Conservation (phyloP, 2,113 vertebrate genomes). For the Mohoua ochrocephala region DNA sequence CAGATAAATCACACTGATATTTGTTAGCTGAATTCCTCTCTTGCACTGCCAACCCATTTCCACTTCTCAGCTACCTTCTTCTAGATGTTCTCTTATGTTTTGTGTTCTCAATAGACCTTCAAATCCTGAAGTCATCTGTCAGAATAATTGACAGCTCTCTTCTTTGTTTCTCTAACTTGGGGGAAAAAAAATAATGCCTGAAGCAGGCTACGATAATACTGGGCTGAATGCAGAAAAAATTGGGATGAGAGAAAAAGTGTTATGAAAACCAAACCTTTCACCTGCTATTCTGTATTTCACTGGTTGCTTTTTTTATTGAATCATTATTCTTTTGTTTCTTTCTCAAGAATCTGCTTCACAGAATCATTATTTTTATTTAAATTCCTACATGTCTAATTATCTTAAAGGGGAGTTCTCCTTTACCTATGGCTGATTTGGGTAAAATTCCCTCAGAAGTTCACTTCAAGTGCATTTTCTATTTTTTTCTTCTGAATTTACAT, state of each 20-base stretch:
- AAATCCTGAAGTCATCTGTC: background rate
- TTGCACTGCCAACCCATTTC: constrained; percentile 31
- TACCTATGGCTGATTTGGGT: background rate
- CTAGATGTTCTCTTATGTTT: background rate
- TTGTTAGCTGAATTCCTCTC: constrained; percentile 63
- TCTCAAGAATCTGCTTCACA: background rate
- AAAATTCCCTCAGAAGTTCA: background rate
- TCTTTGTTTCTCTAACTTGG: background rate
- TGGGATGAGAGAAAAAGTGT: background rate
- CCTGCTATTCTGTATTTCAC: background rate
- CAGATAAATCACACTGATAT: constrained; percentile 40
- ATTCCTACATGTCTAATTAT: background rate
- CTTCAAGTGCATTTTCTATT: background rate
- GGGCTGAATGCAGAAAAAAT: background rate
- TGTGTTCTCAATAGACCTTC: background rate
- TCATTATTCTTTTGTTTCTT: background rate
- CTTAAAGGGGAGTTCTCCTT: background rate
- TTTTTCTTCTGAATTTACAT: background rate
- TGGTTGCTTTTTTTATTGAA: background rate
- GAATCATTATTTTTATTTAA: background rate
- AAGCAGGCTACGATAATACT: background rate
- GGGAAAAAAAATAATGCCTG: background rate
- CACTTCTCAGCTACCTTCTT: background rate
- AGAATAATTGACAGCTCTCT: background rate
- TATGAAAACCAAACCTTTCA: background rate